Conservation (phyloP, 1,140 invertebrate genomes). For the Tetramorium simillimum region DNA sequence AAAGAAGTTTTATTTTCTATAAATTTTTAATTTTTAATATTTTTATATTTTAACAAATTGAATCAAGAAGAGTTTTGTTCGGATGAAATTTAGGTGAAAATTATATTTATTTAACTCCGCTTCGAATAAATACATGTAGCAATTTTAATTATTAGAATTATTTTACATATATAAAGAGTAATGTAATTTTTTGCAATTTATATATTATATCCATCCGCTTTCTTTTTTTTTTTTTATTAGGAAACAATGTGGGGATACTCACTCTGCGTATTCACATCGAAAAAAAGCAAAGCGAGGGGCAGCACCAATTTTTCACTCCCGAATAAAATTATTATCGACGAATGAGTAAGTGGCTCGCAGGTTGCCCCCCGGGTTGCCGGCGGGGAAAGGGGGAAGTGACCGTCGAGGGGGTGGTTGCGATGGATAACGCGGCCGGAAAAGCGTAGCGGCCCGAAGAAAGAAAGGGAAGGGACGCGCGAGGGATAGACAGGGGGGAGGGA, state of each 20-base stretch:
- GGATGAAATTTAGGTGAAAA: background rate
- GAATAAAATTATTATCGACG: conserved; percentile 84
- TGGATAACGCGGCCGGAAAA: conserved; percentile 73
- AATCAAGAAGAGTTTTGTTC: background rate
- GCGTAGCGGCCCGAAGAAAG: conserved; percentile 68
- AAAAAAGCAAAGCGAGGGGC: conserved; percentile 55
- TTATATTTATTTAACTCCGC: background rate
- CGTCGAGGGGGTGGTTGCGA: conserved; percentile 59
- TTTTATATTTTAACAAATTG: background rate
- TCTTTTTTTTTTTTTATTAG: conserved; percentile 31
- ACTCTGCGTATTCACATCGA: conserved; percentile 39
- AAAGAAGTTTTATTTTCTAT: background rate
- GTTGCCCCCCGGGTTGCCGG: conserved; percentile 69
- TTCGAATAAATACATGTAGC: background rate
- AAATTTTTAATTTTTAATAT: background rate
- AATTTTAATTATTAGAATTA: conserved; percentile 12
- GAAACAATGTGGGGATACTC: conserved; percentile 36
- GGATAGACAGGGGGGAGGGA: conserved; percentile 46
- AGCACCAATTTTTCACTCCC: conserved; percentile 81
- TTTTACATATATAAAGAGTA: conserved; percentile 1
- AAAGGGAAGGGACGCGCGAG: conserved; percentile 61
- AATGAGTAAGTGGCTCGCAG: conserved; percentile 81
- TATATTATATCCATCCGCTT: conserved; percentile 13
- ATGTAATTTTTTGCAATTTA: conserved; percentile 23
- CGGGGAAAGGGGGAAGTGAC: conserved; percentile 34